Percentiles rank a stretch among this genome's conserved stretches.
Evolutionary conservation across 1,140 invertebrate species (phyloP).

Genomic region (Drosophila sucinea): DNA sequence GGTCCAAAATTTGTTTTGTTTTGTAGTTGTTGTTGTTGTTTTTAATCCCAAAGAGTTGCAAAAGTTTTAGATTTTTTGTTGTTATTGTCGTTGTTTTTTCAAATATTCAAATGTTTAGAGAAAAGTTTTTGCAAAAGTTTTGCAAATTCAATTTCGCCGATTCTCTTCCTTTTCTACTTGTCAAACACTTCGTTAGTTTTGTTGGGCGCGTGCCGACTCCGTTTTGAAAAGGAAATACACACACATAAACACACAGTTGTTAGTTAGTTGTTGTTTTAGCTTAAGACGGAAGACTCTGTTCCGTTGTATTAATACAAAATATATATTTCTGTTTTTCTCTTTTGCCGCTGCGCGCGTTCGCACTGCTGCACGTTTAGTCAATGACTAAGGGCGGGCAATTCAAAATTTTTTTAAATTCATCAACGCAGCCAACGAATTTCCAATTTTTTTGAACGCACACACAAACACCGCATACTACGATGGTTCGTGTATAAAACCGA

Average conservation of each 20-base stretch:
- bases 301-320: conserved; percentile 2
- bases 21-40: conserved; percentile 24
- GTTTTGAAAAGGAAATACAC: conserved; percentile 18
- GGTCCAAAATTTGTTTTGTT: conserved; percentile 34
- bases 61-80: conserved; percentile 10
- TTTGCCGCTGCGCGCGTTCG: conserved; percentile 69
- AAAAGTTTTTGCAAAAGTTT: conserved; percentile 10
- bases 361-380: conserved; percentile 82
- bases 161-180: conserved; percentile 21
- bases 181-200: conserved; percentile 24
- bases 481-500: conserved; percentile 24
- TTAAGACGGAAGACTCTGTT: conserved; percentile 21
- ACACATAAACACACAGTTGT: conserved; percentile 1
- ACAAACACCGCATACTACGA: conserved; percentile 38
- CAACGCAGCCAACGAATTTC: conserved; percentile 38
- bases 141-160: conserved; percentile 36
- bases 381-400: conserved; percentile 83
- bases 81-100: conserved; percentile 22
- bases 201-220: conserved; percentile 13
- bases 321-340: conserved; percentile 32
- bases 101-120: conserved; percentile 9
- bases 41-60: conserved; percentile 42
- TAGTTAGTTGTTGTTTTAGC: background rate
- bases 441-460: conserved; percentile 53
- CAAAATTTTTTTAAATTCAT: conserved; percentile 83